Conservation (phyloP, 2,888 invertebrate genomes). For the Phengaris alcon region DNA sequence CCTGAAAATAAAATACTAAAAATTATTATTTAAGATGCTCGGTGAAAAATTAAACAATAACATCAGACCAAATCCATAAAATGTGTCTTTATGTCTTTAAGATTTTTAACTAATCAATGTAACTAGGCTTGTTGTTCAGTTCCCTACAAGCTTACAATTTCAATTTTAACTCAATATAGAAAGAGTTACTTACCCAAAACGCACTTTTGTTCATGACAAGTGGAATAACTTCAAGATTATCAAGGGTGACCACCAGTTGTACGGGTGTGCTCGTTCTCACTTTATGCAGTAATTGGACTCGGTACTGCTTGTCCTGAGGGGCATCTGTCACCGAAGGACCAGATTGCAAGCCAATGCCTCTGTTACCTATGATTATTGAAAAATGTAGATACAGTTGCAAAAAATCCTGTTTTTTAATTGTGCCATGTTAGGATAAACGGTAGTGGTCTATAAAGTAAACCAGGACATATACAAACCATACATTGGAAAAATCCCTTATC, state of each 20-base stretch:
- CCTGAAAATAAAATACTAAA: constrained; percentile 50
- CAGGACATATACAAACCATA: no score
- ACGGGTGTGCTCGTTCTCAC: constrained; percentile 90
- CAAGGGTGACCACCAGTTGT: constrained; percentile 92
- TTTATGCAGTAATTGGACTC: constrained; percentile 88
- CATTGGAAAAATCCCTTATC: no score
- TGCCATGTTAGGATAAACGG: no score
- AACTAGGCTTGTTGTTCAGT: no score
- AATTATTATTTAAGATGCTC: background rate
- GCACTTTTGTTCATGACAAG: constrained; percentile 83
- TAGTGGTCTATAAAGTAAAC: background rate
- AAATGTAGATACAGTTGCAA: background rate
- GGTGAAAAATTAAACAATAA: background rate
- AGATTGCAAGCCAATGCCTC: constrained; percentile 61
- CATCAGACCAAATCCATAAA: background rate
- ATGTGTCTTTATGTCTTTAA: no score
- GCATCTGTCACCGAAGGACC: constrained; percentile 91
- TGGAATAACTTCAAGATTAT: constrained; percentile 94
- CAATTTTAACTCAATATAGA: background rate
- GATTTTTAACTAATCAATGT: no score
- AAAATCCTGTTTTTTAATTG: background rate
- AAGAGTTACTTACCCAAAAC: constrained; percentile 73
- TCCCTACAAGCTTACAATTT: no score
- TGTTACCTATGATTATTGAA: constrained; percentile 38
- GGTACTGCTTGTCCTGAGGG: constrained; percentile 90